phyloP scores from a whole-genome alignment of 2,888 invertebrate species.

The Onchidella celtica region DNA sequence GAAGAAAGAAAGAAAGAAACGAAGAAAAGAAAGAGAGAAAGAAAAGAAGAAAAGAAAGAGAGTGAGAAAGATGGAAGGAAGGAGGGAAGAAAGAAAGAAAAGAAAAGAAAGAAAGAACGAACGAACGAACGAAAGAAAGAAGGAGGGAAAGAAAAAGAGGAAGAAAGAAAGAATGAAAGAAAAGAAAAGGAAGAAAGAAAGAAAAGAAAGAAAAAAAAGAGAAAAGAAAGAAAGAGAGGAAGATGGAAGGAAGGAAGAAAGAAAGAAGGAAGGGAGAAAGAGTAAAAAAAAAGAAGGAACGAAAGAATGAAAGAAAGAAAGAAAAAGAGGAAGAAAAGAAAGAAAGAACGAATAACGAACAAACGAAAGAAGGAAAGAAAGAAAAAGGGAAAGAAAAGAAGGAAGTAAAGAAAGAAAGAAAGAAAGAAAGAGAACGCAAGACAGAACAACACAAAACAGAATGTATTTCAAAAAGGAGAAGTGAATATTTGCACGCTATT shows the following conservation, averaged over 20 bases:
- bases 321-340: background rate
- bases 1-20: background rate
- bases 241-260: background rate
- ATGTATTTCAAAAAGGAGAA: no score
- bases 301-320: background rate
- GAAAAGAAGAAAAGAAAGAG: background rate
- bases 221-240: constrained; percentile 10
- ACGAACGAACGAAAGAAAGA: background rate
- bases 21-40: background rate
- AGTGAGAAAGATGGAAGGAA: background rate
- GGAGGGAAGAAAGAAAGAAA: constrained; percentile 2
- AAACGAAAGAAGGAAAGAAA: background rate
- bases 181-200: constrained; percentile 1
- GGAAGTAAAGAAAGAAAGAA: background rate
- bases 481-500: no score
- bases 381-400: background rate
- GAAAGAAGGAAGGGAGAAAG: background rate
- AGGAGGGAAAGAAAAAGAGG: background rate
- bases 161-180: background rate
- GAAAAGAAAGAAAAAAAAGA: background rate
- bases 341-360: background rate
- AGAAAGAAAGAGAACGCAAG: constrained; percentile 6
- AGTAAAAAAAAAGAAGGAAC: background rate
- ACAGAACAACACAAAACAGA: background rate
- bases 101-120: background rate